Percentiles rank a stretch among this genome's conserved stretches.
Conservation (phyloP, 2,113 vertebrate genomes). For the Aphyosemion australe region DNA sequence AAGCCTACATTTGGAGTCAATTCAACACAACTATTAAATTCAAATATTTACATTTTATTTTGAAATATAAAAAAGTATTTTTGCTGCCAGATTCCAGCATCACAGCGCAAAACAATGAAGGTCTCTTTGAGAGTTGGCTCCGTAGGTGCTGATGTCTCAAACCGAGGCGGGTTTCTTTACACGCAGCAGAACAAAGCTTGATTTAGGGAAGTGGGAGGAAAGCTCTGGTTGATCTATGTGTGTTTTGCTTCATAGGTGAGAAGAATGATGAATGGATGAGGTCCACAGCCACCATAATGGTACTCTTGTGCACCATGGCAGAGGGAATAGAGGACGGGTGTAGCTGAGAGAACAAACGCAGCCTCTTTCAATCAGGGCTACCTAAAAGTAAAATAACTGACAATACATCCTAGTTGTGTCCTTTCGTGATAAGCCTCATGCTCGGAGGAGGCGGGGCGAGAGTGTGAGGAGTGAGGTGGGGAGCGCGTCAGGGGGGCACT, state of each 20-base stretch:
- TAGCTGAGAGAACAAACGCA: constrained; percentile 71
- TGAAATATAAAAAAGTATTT: neutral
- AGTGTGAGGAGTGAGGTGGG: constrained; percentile 38
- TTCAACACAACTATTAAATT: constrained; percentile 7
- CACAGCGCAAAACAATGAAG: constrained; percentile 5
- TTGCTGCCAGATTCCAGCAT: constrained; percentile 3
- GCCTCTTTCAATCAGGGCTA: constrained; percentile 79
- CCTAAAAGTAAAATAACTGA: constrained; percentile 76
- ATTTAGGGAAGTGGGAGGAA: constrained; percentile 72
- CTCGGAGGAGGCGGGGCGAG: constrained; percentile 32
- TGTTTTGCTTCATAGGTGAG: constrained; percentile 76
- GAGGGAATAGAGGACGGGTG: constrained; percentile 59
- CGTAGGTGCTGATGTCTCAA: constrained; percentile 51
- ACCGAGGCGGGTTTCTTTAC: constrained; percentile 59
- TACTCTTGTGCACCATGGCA: constrained; percentile 65
- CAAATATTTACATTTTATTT: constrained; percentile 4
- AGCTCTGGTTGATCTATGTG: constrained; percentile 71
- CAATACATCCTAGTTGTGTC: constrained; percentile 80
- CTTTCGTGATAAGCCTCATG: constrained; percentile 75
- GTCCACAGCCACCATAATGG: constrained; percentile 66
- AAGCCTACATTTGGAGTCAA: constrained; percentile 3
- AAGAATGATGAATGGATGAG: constrained; percentile 70
- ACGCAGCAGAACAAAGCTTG: constrained; percentile 69
- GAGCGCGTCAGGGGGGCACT: constrained; percentile 48
- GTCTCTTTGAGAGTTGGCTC: constrained; percentile 32